Evolutionary conservation across 1,140 invertebrate species (phyloP).

Genomic region (Tetragonula clypearis): DNA sequence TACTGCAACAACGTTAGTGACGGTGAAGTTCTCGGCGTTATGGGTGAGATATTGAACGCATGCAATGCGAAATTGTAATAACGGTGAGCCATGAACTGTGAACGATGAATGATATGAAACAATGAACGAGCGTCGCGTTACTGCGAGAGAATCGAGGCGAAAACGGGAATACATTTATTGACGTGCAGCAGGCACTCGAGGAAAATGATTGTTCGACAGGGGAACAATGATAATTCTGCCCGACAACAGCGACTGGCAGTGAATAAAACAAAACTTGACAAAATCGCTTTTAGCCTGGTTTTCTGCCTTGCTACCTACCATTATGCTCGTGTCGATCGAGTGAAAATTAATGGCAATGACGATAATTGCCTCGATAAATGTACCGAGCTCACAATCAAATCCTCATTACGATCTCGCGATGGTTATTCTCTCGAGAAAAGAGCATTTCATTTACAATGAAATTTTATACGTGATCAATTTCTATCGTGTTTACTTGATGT

Average conservation of each 20-base stretch:
- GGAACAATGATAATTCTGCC: conserved; percentile 51
- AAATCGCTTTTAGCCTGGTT: conserved; percentile 7
- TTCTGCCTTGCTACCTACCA: conserved; percentile 12
- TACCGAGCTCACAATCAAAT: conserved; percentile 29
- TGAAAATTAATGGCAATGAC: conserved; percentile 50
- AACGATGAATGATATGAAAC: no score
- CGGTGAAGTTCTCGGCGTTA: background rate
- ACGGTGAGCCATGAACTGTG: no score
- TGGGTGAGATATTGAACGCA: background rate
- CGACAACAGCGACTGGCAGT: conserved; percentile 26
- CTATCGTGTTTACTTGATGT: background rate
- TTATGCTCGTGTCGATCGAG: conserved; percentile 42
- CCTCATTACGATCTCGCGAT: conserved; percentile 2
- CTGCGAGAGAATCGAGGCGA: conserved; percentile 6
- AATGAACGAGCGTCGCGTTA: conserved; percentile 20
- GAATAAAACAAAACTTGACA: conserved; percentile 44
- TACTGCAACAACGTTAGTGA: background rate
- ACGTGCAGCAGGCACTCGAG: conserved; percentile 45
- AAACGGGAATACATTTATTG: conserved; percentile 48
- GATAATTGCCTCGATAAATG: conserved; percentile 51
- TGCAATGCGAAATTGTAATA: background rate
- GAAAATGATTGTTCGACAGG: conserved; percentile 47
- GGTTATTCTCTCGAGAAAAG: conserved; percentile 36
- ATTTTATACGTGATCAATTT: conserved; percentile 23
- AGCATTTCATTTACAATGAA: conserved; percentile 35